These are phyloP conservation scores for Xanthorhoe designata DNA, from an alignment of 2,888 invertebrate species.

Conservation along the genomic window DNA sequence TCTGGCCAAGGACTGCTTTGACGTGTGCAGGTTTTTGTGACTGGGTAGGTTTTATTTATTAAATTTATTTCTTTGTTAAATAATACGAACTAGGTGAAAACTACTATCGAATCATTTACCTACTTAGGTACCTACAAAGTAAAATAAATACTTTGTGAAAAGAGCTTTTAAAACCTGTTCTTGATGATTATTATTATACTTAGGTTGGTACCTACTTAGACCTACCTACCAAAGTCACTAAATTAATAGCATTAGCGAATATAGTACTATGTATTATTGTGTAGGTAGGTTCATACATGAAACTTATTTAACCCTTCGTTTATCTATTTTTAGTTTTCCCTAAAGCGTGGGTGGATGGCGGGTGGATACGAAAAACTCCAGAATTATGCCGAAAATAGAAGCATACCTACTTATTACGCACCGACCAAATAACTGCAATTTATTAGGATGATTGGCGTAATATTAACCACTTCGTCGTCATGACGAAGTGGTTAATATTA, in stretches of 20 bases:
- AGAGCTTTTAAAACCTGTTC: no score
- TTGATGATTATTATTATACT: no score
- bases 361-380: constrained; percentile 24
- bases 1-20: background rate
- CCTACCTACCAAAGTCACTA: no score
- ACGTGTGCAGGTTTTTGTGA: background rate
- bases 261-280: no score
- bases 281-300: background rate
- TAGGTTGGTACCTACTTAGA: no score
- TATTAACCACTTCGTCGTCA: background rate
- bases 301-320: background rate
- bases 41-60: background rate
- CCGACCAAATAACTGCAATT: constrained; percentile 54
- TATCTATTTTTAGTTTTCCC: constrained; percentile 11
- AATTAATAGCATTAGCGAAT: no score
- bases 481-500: background rate
- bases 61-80: background rate
- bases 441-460: constrained; percentile 53
- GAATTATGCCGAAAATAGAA: constrained; percentile 40
- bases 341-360: constrained; percentile 21
- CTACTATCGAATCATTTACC: no score
- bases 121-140: no score
- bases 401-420: constrained; percentile 47
- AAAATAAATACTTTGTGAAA: no score
- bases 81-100: no score